Evolutionary conservation across 2,888 invertebrate species (phyloP), one percentile per base, ranked within the genome.

Genomic region (Bellardia pandia): DNA sequence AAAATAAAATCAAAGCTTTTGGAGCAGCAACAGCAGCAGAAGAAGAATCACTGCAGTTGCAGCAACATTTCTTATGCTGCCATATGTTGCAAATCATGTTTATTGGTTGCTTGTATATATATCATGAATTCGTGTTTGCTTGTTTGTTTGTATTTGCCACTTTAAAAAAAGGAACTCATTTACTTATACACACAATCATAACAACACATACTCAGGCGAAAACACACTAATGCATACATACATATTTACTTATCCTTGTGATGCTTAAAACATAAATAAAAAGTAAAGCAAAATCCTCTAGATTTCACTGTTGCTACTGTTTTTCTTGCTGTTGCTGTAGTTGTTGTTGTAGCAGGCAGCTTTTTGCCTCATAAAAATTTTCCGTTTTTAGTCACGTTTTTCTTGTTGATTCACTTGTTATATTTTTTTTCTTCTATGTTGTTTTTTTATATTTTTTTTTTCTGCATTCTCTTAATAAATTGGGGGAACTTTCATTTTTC

Each of bases 401-500:
- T 88, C 90, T 91, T 89, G 89, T 89, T 83, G 83, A 84, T 79
- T 83, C 82, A 85, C 86, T 85, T 87, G 88, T 76, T 85, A 68
- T 76, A 75, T 77, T 48, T 71, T 71, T 71, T 8, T 76, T 68
- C 30, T 51, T 71, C 33, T 23, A 60, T 62, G 5, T 71, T 51
- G 37, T 37, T 62, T 69, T 13, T 71, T n/a, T n/a, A n/a, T 16
- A 45, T 45, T 13, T 45, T 45, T 76, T 42, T 80, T 76, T 78
- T 88, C 89, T 89, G 84, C 88, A 83, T 89, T 91, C 89, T 91
- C 90, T 89, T 83, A 86, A 86, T 53, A 91, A 92, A 92, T 92
- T 92, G 91, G 92, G 92, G 92, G 90, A 92, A 92, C 92, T 92
- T 92, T 92, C 92, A 90, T 92, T 92, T 92, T 92, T 92, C 91